Base-by-base conservation (phyloP, 2,888 invertebrate species). In the Heteromurus nitidus region DNA sequence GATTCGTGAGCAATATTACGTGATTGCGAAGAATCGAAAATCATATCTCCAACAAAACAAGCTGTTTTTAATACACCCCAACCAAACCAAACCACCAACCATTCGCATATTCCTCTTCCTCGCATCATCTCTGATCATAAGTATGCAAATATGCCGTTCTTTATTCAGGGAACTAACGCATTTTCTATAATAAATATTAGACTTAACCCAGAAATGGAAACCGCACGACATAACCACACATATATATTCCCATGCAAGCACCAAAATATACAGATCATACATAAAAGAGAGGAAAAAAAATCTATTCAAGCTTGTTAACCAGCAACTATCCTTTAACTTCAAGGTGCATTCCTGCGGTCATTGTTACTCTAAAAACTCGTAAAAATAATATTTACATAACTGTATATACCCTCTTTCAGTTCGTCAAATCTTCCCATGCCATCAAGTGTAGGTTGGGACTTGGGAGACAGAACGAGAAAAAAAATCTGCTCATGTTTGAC, bases 381-480 rank as follows among this genome's bases (percentile, higher is more conserved):
- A 70, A 60, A 70, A 67, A 42, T 24, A 58, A 70, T 58, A 70
- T 70, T 60, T 70, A 20, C 70, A 70, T 70, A 70, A 70, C 70
- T 70, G 70, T 44, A 70, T 18, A 20, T 16, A 69, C n/a, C 30
- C 44, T 47, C 24, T 69, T 53, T 31, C 30, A 22, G 18, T 20
- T 31, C 53, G 13, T 31, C 55, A 69, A 11, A 31, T 20, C 3
- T 53, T 24, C 47, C 16, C 47, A 47, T 26, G 26, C 13, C 28
- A n/a, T 47, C 28, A n/a, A n/a, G n/a, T n/a, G n/a, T n/a, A n/a
- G n/a, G n/a, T n/a, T n/a, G n/a, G n/a, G n/a, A n/a, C n/a, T n/a
- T n/a, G n/a, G n/a, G n/a, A n/a, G n/a, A n/a, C n/a, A n/a, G n/a
- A n/a, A n/a, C n/a, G n/a, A n/a, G n/a, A n/a, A n/a, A n/a, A n/a